Evolutionary conservation across 2,888 invertebrate species (phyloP).

Genomic region (Cylloceria caligata): DNA sequence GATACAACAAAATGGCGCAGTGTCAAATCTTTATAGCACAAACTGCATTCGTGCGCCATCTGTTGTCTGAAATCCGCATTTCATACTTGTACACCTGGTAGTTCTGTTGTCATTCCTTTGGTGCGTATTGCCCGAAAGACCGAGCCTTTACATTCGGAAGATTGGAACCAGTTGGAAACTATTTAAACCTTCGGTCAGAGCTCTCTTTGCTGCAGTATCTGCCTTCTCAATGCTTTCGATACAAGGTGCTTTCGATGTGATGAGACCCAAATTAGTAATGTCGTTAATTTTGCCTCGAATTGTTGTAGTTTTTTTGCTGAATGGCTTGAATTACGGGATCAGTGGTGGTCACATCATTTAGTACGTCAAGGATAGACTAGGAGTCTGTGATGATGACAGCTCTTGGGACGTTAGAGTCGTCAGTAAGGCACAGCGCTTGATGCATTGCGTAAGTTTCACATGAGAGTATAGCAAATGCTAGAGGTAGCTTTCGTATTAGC

Average conservation of each 20-base stretch:
- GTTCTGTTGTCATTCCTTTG: not conserved
- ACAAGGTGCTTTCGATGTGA: not conserved
- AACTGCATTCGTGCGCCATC: too few relatives aligned
- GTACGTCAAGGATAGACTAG: not conserved
- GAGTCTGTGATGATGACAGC: not conserved
- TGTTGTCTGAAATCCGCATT: too few relatives aligned
- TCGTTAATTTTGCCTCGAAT: too few relatives aligned
- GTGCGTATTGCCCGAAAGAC: too few relatives aligned
- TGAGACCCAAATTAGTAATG: constrained; percentile 1
- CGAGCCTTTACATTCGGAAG: not conserved
- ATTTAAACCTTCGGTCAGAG: not conserved
- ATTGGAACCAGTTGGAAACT: not conserved
- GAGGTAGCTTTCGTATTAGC: not conserved
- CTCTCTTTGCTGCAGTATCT: constrained; percentile 2
- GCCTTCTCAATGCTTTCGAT: not conserved
- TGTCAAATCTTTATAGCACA: too few relatives aligned
- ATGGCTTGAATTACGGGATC: not conserved
- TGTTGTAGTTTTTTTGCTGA: not conserved
- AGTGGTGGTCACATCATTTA: not conserved
- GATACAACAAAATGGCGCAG: too few relatives aligned
- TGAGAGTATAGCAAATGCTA: not conserved
- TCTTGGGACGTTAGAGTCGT: not conserved
- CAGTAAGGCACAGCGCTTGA: not conserved
- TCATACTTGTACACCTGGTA: too few relatives aligned
- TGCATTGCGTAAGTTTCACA: constrained; percentile 8